These are phyloP conservation scores for Seira musarum DNA, from an alignment of 2,888 invertebrate species.

Conservation along the genomic window DNA sequence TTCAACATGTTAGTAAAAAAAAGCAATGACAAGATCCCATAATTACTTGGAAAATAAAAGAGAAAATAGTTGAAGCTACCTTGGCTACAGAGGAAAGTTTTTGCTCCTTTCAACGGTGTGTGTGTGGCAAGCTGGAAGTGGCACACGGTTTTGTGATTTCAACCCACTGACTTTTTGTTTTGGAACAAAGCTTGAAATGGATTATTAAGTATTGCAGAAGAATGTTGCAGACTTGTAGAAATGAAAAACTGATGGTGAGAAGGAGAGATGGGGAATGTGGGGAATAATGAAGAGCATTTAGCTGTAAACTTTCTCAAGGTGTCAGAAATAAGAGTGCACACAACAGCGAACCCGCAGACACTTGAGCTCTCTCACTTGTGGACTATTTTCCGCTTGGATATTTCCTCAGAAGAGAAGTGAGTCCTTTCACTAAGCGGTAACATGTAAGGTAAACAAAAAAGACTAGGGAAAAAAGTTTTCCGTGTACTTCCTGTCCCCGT, in stretches of 20 bases:
- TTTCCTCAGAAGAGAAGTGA: neutral
- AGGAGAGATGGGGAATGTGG: neutral
- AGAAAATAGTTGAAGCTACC: neutral
- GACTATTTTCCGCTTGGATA: neutral
- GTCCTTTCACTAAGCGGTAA: neutral
- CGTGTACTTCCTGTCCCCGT: constrained; percentile 25
- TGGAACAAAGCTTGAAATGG: neutral
- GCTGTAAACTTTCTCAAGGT: neutral
- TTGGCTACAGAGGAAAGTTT: no score
- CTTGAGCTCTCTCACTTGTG: neutral
- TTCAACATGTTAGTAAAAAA: neutral
- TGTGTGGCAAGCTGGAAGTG: no score
- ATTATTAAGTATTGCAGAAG: neutral
- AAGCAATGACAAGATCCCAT: neutral
- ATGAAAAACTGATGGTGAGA: neutral
- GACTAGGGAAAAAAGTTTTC: neutral
- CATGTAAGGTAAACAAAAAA: constrained; percentile 8
- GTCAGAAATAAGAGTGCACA: neutral
- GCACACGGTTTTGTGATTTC: neutral
- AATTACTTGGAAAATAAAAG: neutral
- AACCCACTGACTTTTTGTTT: neutral
- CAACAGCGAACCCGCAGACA: neutral
- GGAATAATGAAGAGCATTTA: constrained; percentile 5
- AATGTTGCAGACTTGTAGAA: neutral
- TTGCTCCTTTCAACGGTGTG: no score